These are phyloP conservation scores for Gorilla gorilla DNA, from an alignment of 2,113 vertebrate species.

Conservation along the genomic window DNA sequence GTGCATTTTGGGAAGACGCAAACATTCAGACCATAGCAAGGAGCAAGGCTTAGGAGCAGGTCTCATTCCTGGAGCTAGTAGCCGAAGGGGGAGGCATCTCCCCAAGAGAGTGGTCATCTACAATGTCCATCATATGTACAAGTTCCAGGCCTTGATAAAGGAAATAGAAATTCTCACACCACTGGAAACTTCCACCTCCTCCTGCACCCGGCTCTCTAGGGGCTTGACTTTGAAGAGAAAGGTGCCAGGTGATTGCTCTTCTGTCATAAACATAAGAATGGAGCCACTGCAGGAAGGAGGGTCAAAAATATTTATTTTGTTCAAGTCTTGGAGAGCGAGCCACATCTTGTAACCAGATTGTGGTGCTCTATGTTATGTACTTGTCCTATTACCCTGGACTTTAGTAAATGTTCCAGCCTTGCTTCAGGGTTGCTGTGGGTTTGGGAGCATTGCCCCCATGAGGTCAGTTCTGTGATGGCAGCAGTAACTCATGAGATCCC, in stretches of 20 bases:
- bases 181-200: neutral
- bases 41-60: neutral
- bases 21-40: neutral
- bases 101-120: neutral
- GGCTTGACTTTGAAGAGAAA: neutral
- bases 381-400: neutral
- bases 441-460: conserved; percentile 7
- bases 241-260: neutral
- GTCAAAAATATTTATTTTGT: neutral
- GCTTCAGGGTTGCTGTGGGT: neutral
- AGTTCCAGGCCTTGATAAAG: neutral
- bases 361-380: neutral
- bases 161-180: neutral
- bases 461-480: neutral
- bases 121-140: neutral
- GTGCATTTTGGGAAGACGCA: neutral
- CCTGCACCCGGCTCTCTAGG: neutral
- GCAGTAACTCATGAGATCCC: neutral
- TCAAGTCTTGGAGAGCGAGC: neutral
- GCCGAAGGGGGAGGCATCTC: neutral
- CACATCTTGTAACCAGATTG: neutral
- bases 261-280: too few species aligned
- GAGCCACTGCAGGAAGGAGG: neutral
- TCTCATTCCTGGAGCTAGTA: neutral
- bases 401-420: neutral